Percentiles rank a stretch among this genome's conserved stretches.
Evolutionary conservation across 2,888 invertebrate genomes (phyloP).

Genomic region (Mesopsocus fuscifrons): DNA sequence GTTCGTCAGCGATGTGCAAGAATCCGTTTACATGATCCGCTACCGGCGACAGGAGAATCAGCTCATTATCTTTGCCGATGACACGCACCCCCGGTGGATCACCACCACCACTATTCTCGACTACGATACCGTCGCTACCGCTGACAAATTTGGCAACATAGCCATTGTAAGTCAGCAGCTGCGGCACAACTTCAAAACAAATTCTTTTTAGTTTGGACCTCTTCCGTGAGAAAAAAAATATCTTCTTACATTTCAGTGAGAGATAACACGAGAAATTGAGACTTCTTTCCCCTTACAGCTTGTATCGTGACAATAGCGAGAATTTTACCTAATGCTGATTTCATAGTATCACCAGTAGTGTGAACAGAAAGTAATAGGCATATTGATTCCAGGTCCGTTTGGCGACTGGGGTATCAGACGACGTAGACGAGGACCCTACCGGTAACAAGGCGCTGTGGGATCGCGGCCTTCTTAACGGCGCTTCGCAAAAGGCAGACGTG

Average conservation of each 20-base stretch:
- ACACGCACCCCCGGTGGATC: constrained; percentile 93
- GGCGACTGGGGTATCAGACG: constrained; percentile 83
- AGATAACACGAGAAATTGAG: constrained; percentile 6
- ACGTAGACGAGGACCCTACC: constrained; percentile 98
- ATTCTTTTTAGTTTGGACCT: too few species aligned
- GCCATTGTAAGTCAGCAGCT: constrained; percentile 66
- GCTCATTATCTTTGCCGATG: constrained; percentile 94
- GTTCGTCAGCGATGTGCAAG: constrained; percentile 89
- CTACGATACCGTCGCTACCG: constrained; percentile 88
- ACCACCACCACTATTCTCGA: constrained; percentile 83
- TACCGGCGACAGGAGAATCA: constrained; percentile 94
- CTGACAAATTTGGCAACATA: constrained; percentile 97
- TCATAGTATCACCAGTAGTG: too few species aligned
- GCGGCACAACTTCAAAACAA: too few species aligned
- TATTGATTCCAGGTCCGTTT: constrained; percentile 45
- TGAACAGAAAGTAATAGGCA: too few species aligned
- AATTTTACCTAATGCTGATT: too few species aligned
- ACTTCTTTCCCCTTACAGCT: not conserved
- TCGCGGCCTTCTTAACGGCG: constrained; percentile 79
- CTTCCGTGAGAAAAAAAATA: too few species aligned
- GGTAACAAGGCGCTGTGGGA: constrained; percentile 97
- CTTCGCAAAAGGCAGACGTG: constrained; percentile 92
- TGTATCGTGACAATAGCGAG: too few species aligned
- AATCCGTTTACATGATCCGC: constrained; percentile 88
- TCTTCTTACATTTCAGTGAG: too few species aligned